These are phyloP conservation scores for Glandiceps talaboti DNA, from an alignment of 53 echinoderm and acorn worm genomes.

Conservation along the genomic window DNA sequence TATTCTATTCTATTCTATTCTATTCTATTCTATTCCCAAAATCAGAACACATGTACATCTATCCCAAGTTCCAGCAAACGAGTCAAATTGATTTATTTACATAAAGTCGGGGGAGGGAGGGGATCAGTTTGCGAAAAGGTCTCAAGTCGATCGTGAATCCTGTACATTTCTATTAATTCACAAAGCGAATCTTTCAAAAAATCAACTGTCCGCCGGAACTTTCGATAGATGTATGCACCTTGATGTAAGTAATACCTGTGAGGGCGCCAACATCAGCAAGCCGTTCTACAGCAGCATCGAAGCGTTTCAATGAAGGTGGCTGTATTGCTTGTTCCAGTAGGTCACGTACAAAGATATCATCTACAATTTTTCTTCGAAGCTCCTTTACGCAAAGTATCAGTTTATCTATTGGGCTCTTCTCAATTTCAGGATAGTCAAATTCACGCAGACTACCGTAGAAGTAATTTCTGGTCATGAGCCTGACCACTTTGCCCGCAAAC, in stretches of 20 bases:
- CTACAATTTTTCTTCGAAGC: background rate
- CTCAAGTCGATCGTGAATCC: too few relatives aligned
- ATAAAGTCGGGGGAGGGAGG: too few relatives aligned
- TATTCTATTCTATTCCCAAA: too few relatives aligned
- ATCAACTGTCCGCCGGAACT: too few relatives aligned
- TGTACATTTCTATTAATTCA: too few relatives aligned
- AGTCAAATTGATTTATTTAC: too few relatives aligned
- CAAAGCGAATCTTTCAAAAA: too few relatives aligned
- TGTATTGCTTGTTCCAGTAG: background rate
- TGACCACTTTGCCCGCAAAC: background rate
- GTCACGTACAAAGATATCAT: background rate
- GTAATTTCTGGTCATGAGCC: background rate
- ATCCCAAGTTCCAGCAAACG: too few relatives aligned
- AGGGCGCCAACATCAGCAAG: background rate
- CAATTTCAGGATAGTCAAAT: background rate
- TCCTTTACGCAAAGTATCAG: background rate
- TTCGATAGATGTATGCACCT: too few relatives aligned
- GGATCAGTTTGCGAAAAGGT: too few relatives aligned
- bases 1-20: too few relatives aligned
- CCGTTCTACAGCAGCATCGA: background rate
- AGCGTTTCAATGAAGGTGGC: background rate
- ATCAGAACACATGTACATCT: too few relatives aligned
- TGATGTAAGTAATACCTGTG: background rate
- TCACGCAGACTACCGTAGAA: background rate
- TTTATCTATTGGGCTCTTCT: background rate